These are phyloP conservation scores for Drosophila setifemur DNA, from an alignment of 1,140 invertebrate genomes.

Conservation along the genomic window DNA sequence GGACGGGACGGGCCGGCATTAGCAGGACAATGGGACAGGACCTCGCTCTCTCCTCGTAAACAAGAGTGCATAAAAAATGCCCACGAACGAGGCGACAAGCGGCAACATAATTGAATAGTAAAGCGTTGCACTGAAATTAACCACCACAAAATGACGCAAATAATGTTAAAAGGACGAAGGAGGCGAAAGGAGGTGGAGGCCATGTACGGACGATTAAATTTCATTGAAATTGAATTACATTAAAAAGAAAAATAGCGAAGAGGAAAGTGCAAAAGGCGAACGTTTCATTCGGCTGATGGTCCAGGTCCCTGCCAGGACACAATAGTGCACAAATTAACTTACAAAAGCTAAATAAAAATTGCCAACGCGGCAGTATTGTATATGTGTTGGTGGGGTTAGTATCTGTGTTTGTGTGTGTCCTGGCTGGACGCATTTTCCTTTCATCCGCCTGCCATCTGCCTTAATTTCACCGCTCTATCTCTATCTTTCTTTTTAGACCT, in stretches of 20 bases:
- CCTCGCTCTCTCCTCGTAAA: slow-evolving; percentile 36
- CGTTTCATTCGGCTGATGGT: slow-evolving; percentile 27
- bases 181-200: background rate
- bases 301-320: slow-evolving; percentile 57
- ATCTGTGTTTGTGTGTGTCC: too few species aligned
- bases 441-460: slow-evolving; percentile 44
- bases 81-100: slow-evolving; percentile 42
- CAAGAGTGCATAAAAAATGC: slow-evolving; percentile 75
- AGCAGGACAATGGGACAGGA: slow-evolving; percentile 57
- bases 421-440: slow-evolving; percentile 39
- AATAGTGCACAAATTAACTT: slow-evolving; percentile 79
- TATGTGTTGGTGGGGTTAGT: too few species aligned
- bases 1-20: slow-evolving; percentile 56
- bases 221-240: slow-evolving; percentile 81
- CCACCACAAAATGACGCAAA: slow-evolving; percentile 80
- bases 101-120: slow-evolving; percentile 78
- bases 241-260: slow-evolving; percentile 43
- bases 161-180: slow-evolving; percentile 53
- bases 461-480: slow-evolving; percentile 34
- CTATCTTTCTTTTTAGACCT: slow-evolving; percentile 25
- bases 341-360: slow-evolving; percentile 78
- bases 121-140: slow-evolving; percentile 78
- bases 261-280: slow-evolving; percentile 72
- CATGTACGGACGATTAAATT: slow-evolving; percentile 78
- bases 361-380: slow-evolving; percentile 65